Conservation (phyloP, 2,113 vertebrate genomes). For the Corythoichthys intestinalis region DNA sequence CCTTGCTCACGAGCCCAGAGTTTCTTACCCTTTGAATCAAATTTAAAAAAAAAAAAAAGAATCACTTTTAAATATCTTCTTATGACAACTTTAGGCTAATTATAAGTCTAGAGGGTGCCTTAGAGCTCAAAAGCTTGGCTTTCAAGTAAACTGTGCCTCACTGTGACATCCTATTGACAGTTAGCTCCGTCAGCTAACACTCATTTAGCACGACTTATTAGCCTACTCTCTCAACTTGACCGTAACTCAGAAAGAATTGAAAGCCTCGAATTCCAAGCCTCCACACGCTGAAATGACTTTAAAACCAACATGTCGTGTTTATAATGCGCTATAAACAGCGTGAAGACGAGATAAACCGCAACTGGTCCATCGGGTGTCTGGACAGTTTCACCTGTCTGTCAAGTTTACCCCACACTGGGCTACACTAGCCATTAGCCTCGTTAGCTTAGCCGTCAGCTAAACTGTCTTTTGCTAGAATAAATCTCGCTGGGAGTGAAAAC, state of each 20-base stretch:
- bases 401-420: constrained; percentile 46
- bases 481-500: neutral
- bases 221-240: neutral
- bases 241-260: neutral
- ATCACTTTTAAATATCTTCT: neutral
- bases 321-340: neutral
- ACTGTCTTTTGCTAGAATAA: neutral
- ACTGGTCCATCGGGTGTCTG: constrained; percentile 8
- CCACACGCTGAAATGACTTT: neutral
- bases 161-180: neutral
- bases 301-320: neutral
- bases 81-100: neutral
- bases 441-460: constrained; percentile 17
- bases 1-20: too few relatives aligned
- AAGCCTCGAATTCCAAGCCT: neutral
- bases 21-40: neutral
- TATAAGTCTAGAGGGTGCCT: too few relatives aligned
- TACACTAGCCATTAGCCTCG: constrained; percentile 44
- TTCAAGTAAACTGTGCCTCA: neutral
- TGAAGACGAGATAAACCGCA: neutral
- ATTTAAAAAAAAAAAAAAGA: neutral
- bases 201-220: neutral
- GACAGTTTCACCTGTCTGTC: constrained; percentile 45
- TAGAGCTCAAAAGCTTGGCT: neutral
- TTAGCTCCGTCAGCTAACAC: neutral